Conservation (phyloP, 2,113 vertebrate genomes). For the Epinephelus fuscoguttatus region DNA sequence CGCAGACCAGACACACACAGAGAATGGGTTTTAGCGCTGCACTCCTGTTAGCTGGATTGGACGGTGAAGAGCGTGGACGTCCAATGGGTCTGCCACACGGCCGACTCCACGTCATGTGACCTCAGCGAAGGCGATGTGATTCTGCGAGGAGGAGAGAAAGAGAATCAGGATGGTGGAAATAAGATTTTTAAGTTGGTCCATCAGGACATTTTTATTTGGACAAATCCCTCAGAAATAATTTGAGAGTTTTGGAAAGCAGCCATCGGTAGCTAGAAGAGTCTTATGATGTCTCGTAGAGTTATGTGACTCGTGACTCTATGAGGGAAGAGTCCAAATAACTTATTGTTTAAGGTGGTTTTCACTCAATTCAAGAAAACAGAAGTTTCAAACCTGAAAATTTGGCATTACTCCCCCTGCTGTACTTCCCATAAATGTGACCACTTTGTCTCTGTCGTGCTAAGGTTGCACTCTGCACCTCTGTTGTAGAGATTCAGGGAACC, state of each 20-base stretch:
- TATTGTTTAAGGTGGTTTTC: not conserved
- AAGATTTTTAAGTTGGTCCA: not conserved
- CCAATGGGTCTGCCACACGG: conserved; percentile 92
- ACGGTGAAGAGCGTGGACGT: conserved; percentile 94
- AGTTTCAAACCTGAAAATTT: not conserved
- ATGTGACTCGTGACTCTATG: not conserved
- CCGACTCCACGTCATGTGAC: conserved; percentile 98
- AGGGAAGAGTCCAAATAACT: not conserved
- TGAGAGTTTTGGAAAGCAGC: not conserved
- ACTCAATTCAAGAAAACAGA: not conserved
- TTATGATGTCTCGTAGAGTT: not conserved
- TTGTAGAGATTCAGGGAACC: not conserved
- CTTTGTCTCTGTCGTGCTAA: not conserved
- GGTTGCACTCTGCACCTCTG: no score
- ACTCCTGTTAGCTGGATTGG: conserved; percentile 86
- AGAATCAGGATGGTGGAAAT: not conserved
- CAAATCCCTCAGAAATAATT: not conserved
- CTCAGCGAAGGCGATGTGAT: conserved; percentile 99
- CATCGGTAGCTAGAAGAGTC: not conserved
- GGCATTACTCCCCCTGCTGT: not conserved
- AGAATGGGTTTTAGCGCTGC: conserved; percentile 72
- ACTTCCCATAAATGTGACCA: not conserved
- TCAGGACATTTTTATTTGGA: conserved; percentile 1
- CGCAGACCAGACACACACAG: conserved; percentile 59
- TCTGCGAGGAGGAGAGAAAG: conserved; percentile 80